phyloP scores from a whole-genome alignment of 2,113 vertebrate genomes.

The Carassius gibelio region DNA sequence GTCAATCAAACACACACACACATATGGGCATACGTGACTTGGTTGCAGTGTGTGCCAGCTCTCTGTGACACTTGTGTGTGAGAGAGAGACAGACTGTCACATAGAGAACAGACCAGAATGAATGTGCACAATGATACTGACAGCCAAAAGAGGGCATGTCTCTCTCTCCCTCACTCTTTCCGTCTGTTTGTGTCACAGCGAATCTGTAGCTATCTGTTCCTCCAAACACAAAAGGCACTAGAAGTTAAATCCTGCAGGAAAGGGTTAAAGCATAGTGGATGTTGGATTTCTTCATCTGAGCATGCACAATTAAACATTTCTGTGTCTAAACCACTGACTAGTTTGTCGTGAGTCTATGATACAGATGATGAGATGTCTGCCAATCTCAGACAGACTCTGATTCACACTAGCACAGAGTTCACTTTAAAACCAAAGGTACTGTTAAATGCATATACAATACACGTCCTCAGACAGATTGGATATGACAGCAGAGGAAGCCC shows the following conservation, averaged over 20 bases:
- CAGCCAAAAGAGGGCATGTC: conserved; percentile 21
- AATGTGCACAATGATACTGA: conserved; percentile 26
- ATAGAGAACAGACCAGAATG: conserved; percentile 9
- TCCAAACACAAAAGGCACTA: conserved; percentile 3
- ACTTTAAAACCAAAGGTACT: conserved; percentile 21
- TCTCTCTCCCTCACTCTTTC: neutral
- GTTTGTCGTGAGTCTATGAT: neutral
- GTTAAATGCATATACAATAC: conserved; percentile 20
- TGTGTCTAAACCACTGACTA: neutral
- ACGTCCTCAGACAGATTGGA: neutral
- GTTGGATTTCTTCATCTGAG: neutral
- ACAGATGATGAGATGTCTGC: conserved; percentile 24
- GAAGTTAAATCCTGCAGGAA: neutral
- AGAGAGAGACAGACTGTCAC: conserved; percentile 3
- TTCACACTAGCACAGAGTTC: conserved; percentile 1
- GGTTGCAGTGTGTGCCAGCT: neutral
- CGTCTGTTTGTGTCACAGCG: conserved; percentile 18
- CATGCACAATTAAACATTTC: neutral
- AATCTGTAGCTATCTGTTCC: conserved; percentile 9
- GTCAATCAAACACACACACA: neutral
- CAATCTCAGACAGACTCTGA: conserved; percentile 37
- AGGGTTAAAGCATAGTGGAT: neutral
- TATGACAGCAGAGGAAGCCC: conserved; percentile 10
- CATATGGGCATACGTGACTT: neutral
- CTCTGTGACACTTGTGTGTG: neutral